Percentiles rank a stretch among this genome's conserved stretches.
Evolutionary conservation across 2,888 invertebrate genomes (phyloP).

Genomic region (Apodemia zela): DNA sequence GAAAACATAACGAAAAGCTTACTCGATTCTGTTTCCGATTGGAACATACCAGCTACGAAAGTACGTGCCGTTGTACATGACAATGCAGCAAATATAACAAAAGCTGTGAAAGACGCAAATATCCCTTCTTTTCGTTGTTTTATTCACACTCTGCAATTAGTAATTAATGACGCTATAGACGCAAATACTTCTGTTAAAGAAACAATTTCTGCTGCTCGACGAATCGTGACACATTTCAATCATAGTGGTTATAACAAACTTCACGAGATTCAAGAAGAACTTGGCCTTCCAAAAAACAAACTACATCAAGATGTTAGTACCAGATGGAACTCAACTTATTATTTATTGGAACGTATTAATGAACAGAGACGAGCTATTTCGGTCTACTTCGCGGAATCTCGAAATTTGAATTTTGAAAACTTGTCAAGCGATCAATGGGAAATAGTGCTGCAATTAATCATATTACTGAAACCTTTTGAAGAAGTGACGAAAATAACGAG

Average conservation of each 20-base stretch:
- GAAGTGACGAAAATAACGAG: not conserved
- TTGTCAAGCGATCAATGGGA: not conserved
- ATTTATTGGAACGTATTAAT: not conserved
- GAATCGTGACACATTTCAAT: not conserved
- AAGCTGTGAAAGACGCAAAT: not conserved
- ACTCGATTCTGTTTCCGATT: not conserved
- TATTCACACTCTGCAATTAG: not conserved
- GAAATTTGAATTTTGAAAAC: not conserved
- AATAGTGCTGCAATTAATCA: not conserved
- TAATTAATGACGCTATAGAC: not conserved
- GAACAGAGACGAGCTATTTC: constrained; percentile 2
- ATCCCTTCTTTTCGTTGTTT: not conserved
- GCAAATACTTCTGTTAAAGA: not conserved
- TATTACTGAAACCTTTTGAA: not conserved
- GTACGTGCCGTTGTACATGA: not conserved
- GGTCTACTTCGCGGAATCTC: not conserved
- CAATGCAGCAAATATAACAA: not conserved
- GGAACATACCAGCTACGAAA: not conserved
- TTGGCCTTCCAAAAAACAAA: not conserved
- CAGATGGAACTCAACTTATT: not conserved
- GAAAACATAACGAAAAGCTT: not conserved
- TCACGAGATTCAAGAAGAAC: not conserved
- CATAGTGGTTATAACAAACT: not conserved
- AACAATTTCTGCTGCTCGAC: not conserved
- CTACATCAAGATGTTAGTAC: not conserved